phyloP scores from a whole-genome alignment of 2,113 vertebrate genomes.

The Coracopsis vasa region DNA sequence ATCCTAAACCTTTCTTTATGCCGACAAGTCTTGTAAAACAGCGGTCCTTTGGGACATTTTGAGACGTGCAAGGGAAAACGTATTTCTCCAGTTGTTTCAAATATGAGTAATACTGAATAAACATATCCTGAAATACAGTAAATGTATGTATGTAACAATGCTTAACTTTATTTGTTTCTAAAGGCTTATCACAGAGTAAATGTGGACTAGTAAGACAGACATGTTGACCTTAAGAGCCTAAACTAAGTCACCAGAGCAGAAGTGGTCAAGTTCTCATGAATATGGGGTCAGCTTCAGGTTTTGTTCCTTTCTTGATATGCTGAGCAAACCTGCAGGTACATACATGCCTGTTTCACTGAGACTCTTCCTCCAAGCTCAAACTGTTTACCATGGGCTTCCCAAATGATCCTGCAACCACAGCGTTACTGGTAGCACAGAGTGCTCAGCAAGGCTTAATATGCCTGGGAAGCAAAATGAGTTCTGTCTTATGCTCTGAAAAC shows the following conservation, averaged over 20 bases:
- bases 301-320: neutral
- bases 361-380: neutral
- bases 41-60: neutral
- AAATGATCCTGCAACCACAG: neutral
- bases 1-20: neutral
- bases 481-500: neutral
- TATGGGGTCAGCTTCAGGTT: neutral
- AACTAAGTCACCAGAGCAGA: neutral
- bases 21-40: neutral
- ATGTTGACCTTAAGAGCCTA: neutral
- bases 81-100: neutral
- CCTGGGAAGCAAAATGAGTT: neutral
- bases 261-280: rapidly evolving
- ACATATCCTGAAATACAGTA: neutral
- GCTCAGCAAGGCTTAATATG: neutral
- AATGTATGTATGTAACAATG: rapidly evolving
- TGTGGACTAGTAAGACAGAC: neutral
- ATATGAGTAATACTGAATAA: neutral
- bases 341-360: neutral
- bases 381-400: neutral
- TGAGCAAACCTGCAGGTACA: neutral
- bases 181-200: neutral
- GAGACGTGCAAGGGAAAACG: neutral
- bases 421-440: rapidly evolving
- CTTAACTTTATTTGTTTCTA: neutral